Evolutionary conservation across 1,140 invertebrate genomes (phyloP).

Genomic region (Diabrotica undecimpunctata): DNA sequence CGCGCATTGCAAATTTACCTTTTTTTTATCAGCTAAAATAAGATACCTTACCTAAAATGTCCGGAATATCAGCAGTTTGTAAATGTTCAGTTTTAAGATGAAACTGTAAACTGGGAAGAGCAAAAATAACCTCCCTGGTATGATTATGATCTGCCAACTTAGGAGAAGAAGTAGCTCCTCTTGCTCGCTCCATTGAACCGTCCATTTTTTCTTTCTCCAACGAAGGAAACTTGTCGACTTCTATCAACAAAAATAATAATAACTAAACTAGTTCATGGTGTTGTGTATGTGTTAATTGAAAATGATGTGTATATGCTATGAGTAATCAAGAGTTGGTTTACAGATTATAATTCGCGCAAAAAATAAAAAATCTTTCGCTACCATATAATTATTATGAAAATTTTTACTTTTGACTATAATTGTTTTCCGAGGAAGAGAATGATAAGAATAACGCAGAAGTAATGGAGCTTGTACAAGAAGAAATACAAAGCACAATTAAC

Average conservation of each 20-base stretch:
- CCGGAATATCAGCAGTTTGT: conserved; percentile 69
- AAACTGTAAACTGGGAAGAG: conserved; percentile 85
- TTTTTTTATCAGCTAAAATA: neutral
- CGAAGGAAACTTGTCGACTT: conserved; percentile 84
- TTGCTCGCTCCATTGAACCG: conserved; percentile 51
- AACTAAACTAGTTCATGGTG: neutral
- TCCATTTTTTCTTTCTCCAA: conserved; percentile 63
- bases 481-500: too few relatives aligned
- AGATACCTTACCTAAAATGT: conserved; percentile 58
- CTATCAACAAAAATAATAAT: conserved; percentile 50
- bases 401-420: too few relatives aligned
- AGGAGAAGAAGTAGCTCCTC: conserved; percentile 49
- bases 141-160: conserved; percentile 79
- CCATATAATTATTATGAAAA: too few relatives aligned
- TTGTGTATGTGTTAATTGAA: too few relatives aligned
- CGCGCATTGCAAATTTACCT: neutral
- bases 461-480: too few relatives aligned
- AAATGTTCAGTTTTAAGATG: conserved; percentile 91
- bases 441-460: too few relatives aligned
- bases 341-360: too few relatives aligned
- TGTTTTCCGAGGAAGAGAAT: too few relatives aligned
- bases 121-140: conserved; percentile 92
- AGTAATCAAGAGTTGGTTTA: too few relatives aligned
- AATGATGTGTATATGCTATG: too few relatives aligned
- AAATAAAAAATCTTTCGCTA: too few relatives aligned